Conservation (phyloP, 2,888 invertebrate species). For the Diabrotica balteata region DNA sequence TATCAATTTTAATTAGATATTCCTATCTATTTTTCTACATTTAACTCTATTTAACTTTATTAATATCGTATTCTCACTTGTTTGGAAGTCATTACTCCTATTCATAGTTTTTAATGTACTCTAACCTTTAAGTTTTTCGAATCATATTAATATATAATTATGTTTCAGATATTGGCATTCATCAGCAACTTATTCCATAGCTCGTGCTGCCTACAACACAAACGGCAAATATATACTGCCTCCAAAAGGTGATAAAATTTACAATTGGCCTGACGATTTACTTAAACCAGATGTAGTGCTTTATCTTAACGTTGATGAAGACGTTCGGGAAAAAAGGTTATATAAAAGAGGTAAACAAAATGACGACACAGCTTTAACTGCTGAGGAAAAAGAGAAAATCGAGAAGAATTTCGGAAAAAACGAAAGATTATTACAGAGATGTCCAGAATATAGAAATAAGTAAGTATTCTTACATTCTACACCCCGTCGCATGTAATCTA, state of each 20-base stretch:
- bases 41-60: no score
- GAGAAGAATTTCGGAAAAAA: slow-evolving; percentile 1
- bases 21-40: no score
- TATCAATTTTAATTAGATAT: no score
- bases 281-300: slow-evolving; percentile 59
- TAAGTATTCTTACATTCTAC: slow-evolving; percentile 37
- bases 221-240: slow-evolving; percentile 48
- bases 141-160: no score
- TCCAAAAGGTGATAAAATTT: slow-evolving; percentile 49
- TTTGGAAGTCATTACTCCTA: no score
- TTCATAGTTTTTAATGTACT: no score
- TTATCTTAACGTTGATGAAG: slow-evolving; percentile 59
- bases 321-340: slow-evolving; percentile 53
- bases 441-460: slow-evolving; percentile 52
- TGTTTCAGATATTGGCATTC: slow-evolving; percentile 60
- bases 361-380: neutral
- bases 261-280: slow-evolving; percentile 60
- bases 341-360: slow-evolving; percentile 13
- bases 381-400: neutral
- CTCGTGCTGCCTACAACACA: slow-evolving; percentile 51
- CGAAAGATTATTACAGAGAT: slow-evolving; percentile 50
- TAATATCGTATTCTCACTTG: no score
- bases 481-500: no score
- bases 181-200: slow-evolving; percentile 59
- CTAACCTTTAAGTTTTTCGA: no score